phyloP scores from a whole-genome alignment of 2,888 invertebrate species.

The Calameuta idolon region DNA sequence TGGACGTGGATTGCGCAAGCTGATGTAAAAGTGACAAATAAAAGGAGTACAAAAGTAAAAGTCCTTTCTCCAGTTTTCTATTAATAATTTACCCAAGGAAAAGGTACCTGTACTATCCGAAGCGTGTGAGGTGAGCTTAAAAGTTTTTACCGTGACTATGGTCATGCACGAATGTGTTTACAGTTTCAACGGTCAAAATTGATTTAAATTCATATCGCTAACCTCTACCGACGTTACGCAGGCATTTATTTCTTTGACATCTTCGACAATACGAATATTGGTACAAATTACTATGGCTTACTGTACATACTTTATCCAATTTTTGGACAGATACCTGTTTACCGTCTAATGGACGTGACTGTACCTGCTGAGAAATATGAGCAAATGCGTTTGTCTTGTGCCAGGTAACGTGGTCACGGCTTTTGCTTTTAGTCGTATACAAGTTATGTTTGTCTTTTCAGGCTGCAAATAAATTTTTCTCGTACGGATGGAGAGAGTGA shows the following conservation, averaged over 20 bases:
- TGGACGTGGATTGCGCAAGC: not conserved
- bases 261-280: not conserved
- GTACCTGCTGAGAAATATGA: not conserved
- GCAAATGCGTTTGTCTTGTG: not conserved
- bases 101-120: not conserved
- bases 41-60: conserved; percentile 7
- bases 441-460: not conserved
- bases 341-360: not conserved
- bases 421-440: not conserved
- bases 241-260: not conserved
- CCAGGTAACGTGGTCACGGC: not conserved
- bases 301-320: too few species aligned
- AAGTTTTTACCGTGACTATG: not conserved
- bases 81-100: not conserved
- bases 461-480: not conserved
- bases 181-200: not conserved
- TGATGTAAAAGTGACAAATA: conserved; percentile 1
- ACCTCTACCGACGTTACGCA: not conserved
- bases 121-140: not conserved
- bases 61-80: not conserved
- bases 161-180: not conserved
- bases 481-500: not conserved
- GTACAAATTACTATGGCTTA: too few species aligned
- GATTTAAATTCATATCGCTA: not conserved
- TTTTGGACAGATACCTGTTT: not conserved